Evolutionary conservation across 2,797 vertebrate species (phyloP).

Genomic region (Pygocentrus nattereri): DNA sequence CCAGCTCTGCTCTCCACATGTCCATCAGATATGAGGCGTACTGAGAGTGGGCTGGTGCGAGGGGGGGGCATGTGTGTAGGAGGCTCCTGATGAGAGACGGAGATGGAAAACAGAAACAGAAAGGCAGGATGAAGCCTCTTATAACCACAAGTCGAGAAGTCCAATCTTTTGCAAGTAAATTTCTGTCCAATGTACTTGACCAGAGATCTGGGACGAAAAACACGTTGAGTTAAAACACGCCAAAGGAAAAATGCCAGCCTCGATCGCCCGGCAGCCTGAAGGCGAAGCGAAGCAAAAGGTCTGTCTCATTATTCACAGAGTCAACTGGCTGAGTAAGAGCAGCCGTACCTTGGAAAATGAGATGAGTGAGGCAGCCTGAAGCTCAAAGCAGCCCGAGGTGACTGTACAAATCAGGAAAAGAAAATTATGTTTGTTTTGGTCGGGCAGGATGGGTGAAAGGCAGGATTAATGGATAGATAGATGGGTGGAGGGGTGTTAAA

Average conservation of each 20-base stretch:
- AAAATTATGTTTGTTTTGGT: neutral
- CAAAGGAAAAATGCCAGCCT: neutral
- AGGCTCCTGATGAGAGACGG: neutral
- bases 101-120: neutral
- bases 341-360: conserved; percentile 21
- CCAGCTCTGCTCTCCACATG: neutral
- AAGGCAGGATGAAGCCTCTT: no score
- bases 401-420: neutral
- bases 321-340: conserved; percentile 28
- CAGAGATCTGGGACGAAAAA: neutral
- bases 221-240: neutral
- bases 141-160: no score
- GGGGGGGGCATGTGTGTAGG: neutral
- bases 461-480: no score
- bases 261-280: neutral
- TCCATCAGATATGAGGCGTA: neutral
- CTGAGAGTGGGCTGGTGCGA: neutral
- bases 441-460: neutral
- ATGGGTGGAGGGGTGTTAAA: neutral
- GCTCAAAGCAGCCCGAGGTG: conserved; percentile 1
- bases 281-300: conserved; percentile 8
- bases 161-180: no score
- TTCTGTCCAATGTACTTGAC: no score
- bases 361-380: conserved; percentile 4
- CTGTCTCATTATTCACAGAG: conserved; percentile 43